Evolutionary conservation across 2,113 vertebrate species (phyloP).

Genomic region (Poeciliopsis occidentalis): DNA sequence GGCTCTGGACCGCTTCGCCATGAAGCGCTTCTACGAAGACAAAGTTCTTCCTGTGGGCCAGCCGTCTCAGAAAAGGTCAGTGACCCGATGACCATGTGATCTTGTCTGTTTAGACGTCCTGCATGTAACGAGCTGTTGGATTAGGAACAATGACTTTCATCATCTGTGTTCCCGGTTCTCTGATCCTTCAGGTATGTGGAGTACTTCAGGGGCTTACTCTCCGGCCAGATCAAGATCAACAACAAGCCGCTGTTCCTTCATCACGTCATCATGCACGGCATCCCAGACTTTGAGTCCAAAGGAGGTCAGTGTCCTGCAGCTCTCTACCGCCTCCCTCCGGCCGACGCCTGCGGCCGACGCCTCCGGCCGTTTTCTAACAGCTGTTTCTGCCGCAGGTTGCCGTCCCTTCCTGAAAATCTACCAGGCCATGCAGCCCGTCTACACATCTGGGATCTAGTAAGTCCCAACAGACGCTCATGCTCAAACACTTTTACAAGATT

Average conservation of each 20-base stretch:
- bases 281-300: constrained; percentile 96
- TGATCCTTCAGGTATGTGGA: constrained; percentile 87
- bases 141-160: no score
- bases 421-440: constrained; percentile 98
- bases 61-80: constrained; percentile 96
- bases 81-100: constrained; percentile 27
- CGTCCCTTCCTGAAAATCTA: constrained; percentile 98
- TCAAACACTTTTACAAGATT: constrained; percentile 63
- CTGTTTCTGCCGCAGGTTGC: constrained; percentile 84
- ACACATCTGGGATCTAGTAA: constrained; percentile 99
- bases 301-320: constrained; percentile 79
- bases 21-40: constrained; percentile 99
- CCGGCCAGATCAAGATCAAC: constrained; percentile 98
- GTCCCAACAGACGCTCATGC: constrained; percentile 56
- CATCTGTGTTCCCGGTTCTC: neutral
- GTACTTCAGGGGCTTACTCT: constrained; percentile 97
- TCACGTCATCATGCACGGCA: constrained; percentile 97
- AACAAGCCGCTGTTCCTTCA: constrained; percentile 98
- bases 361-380: neutral
- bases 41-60: constrained; percentile 96
- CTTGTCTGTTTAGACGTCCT: no score
- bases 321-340: no score
- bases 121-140: no score
- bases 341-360: neutral
- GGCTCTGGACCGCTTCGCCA: constrained; percentile 97